Evolutionary conservation across 2,113 vertebrate species (phyloP).

Genomic region (Monarcha castaneiventris): DNA sequence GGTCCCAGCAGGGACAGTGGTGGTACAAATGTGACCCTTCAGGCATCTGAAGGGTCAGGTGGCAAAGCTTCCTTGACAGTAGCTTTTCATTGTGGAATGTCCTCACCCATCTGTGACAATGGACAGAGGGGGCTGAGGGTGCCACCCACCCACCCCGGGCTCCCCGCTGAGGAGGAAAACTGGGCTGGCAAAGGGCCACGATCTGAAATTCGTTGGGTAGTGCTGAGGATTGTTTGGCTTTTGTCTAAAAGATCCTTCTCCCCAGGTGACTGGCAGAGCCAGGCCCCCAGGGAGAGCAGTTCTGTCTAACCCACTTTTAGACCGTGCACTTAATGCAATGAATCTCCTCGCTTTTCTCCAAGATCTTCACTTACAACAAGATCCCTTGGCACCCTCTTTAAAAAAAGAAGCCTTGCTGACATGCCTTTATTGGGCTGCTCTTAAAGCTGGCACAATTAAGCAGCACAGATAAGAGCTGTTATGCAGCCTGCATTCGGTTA

Average conservation of each 20-base stretch:
- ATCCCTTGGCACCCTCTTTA: slow-evolving; percentile 19
- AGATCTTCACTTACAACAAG: slow-evolving; percentile 28
- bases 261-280: neutral
- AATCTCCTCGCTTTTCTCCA: neutral
- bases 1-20: neutral
- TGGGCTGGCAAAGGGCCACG: neutral
- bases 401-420: neutral
- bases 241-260: neutral
- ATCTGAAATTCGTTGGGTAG: neutral
- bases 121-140: neutral
- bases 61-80: neutral
- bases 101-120: neutral
- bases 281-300: neutral
- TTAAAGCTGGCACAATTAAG: slow-evolving; percentile 3
- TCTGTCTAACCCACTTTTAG: slow-evolving; percentile 24
- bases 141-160: neutral
- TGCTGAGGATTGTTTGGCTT: neutral
- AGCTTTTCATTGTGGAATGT: neutral
- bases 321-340: neutral
- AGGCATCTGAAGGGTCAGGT: neutral
- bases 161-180: neutral
- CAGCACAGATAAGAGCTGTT: neutral
- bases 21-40: neutral
- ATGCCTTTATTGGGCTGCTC: slow-evolving; percentile 14
- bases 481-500: neutral